phyloP scores from a whole-genome alignment of 2,888 invertebrate species.

The Amiota minor region DNA sequence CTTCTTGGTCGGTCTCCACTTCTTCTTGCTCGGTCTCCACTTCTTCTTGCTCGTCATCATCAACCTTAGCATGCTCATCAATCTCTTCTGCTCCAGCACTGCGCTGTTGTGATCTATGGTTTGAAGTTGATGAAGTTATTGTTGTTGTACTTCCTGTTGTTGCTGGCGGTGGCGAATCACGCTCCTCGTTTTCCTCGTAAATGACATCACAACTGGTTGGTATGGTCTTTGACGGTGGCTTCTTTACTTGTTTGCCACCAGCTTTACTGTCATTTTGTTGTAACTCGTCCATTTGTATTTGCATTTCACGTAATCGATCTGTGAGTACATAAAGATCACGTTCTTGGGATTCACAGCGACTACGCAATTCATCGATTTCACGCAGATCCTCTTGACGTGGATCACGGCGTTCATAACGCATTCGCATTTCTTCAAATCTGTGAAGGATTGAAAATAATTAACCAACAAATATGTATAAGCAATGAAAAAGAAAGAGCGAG shows the following conservation, averaged over 20 bases:
- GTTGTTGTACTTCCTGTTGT: not conserved
- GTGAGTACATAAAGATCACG: conserved; percentile 76
- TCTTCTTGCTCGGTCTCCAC: conserved; percentile 41
- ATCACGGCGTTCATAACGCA: conserved; percentile 76
- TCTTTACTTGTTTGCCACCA: conserved; percentile 58
- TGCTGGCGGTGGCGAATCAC: conserved; percentile 64
- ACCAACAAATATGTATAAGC: not conserved
- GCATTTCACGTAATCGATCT: conserved; percentile 77
- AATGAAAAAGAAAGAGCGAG: not conserved
- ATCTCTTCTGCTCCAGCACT: conserved; percentile 1
- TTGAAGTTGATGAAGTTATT: not conserved
- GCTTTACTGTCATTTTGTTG: conserved; percentile 53
- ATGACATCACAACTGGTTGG: conserved; percentile 73
- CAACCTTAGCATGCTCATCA: not conserved
- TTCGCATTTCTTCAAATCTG: conserved; percentile 77
- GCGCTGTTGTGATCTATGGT: conserved; percentile 16
- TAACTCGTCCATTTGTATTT: conserved; percentile 73
- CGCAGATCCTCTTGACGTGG: conserved; percentile 76
- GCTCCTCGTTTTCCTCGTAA: conserved; percentile 73
- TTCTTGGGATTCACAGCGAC: conserved; percentile 77
- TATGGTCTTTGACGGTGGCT: conserved; percentile 71
- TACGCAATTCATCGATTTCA: conserved; percentile 75
- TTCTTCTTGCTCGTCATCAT: conserved; percentile 34
- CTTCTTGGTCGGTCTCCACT: conserved; percentile 44
- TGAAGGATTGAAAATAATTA: conserved; percentile 18